Conservation (phyloP, 2,888 invertebrate species). For the Nebria brevicollis region DNA sequence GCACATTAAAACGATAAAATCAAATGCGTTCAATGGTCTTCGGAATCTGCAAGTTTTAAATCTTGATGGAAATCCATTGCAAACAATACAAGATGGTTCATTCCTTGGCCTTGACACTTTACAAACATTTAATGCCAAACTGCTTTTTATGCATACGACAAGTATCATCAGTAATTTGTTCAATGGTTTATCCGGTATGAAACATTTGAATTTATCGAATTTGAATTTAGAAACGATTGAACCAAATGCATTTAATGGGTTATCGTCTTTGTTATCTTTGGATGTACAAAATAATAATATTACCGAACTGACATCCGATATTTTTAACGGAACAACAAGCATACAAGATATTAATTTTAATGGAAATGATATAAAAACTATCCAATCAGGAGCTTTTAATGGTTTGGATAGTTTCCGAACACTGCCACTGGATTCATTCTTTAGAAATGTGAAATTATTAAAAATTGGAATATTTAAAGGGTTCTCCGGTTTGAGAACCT, state of each 20-base stretch:
- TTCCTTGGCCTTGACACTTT: slow-evolving; percentile 14
- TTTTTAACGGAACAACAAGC: too few species aligned
- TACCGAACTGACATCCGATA: too few species aligned
- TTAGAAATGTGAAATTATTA: too few species aligned
- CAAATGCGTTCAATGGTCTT: background rate
- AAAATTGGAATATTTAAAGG: too few species aligned
- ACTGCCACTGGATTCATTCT: too few species aligned
- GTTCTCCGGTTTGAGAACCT: too few species aligned
- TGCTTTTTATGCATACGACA: slow-evolving; percentile 16
- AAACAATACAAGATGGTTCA: background rate
- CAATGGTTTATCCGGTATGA: slow-evolving; percentile 5
- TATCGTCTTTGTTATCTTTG: background rate
- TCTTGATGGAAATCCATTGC: slow-evolving; percentile 14
- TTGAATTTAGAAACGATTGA: slow-evolving; percentile 14
- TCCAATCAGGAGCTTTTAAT: too few species aligned
- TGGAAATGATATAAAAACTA: too few species aligned
- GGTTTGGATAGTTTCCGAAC: too few species aligned
- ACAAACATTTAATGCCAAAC: slow-evolving; percentile 3
- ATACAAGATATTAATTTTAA: too few species aligned
- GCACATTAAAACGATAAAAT: background rate
- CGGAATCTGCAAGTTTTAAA: slow-evolving; percentile 16
- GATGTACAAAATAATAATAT: too few species aligned
- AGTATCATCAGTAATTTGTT: slow-evolving; percentile 1
- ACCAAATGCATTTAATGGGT: slow-evolving; percentile 21
- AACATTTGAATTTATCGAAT: background rate